Evolutionary conservation across 2,888 invertebrate genomes (phyloP), one percentile per base, ranked within the genome.

Genomic region (Colletes collaris): DNA sequence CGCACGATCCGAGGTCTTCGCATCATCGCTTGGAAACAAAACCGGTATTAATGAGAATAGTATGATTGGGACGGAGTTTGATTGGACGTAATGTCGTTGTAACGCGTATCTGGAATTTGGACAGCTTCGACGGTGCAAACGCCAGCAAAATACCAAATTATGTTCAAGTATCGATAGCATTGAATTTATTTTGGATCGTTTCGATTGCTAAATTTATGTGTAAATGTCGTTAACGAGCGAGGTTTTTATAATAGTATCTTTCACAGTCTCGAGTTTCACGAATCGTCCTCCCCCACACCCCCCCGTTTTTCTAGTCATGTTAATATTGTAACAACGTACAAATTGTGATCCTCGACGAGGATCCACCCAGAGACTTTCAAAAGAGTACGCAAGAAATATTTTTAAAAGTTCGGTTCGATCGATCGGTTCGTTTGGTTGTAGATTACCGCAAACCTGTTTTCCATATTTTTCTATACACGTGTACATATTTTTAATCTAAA

Each of bases 401-500:
- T 56, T 60, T 60, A 4, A 46, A 27, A 35, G 1, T 65, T 68
- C 10, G 53, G 58, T 68, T 65, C 27, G 10, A 52, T 55, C 56
- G 50, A 62, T 73, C 27, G 16, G 63, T 52, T 68, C 16, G 8
- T 68, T 67, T 44, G 10, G 44, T 68, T 65, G 16, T 46, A 60
- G 55, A 66, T 78, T 63, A 35, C 50, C 59, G 11, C 49, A 55
- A 37, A 63, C 62, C 58, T 67, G 59, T 62, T 80, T 69, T 73
- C 19, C 77, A 69, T 62, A 70, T 77, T 77, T 77, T 77, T 78
- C 65, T 77, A 80, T 35, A 80, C 53, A 68, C 49, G 50, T 68
- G 55, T 76, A 78, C 55, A 77, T 76, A 77, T 66, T 69, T 79
- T 73, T 79, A 79, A 79, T 79, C 79, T 79, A 73, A 73, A 79